phyloP scores from a whole-genome alignment of 2,888 invertebrate species.

The Oxytorus armatus region DNA sequence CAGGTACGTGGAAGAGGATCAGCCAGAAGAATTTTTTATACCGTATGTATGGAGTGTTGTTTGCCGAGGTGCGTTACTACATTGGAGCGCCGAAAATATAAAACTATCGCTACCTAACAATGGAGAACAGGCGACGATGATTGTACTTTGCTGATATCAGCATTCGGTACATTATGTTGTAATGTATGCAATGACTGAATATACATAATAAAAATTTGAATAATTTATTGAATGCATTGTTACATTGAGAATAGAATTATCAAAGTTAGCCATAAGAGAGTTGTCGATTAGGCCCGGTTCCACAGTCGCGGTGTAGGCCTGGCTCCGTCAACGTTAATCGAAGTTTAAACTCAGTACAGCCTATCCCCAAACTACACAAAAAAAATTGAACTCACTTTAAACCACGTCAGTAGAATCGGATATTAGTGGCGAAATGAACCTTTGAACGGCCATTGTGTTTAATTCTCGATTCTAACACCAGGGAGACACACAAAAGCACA shows the following conservation, averaged over 20 bases:
- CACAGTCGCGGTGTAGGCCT: too few relatives aligned
- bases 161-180: conserved; percentile 67
- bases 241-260: not conserved
- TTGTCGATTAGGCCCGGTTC: too few relatives aligned
- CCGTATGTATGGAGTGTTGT: conserved; percentile 99
- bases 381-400: too few relatives aligned
- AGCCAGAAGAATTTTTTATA: conserved; percentile 99
- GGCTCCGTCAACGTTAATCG: too few relatives aligned
- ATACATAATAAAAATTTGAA: conserved; percentile 62
- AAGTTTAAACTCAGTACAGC: too few relatives aligned
- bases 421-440: too few relatives aligned
- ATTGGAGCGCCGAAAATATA: conserved; percentile 83
- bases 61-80: conserved; percentile 84
- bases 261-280: not conserved
- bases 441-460: too few relatives aligned
- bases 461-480: too few relatives aligned
- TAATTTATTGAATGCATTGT: conserved; percentile 48
- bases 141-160: conserved; percentile 83
- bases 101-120: conserved; percentile 81
- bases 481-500: too few relatives aligned
- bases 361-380: too few relatives aligned
- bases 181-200: conserved; percentile 67
- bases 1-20: conserved; percentile 99
- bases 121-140: conserved; percentile 80
- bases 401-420: too few relatives aligned